Base-by-base conservation (phyloP, 2,888 invertebrate genomes). In the Parnassius smintheus region DNA sequence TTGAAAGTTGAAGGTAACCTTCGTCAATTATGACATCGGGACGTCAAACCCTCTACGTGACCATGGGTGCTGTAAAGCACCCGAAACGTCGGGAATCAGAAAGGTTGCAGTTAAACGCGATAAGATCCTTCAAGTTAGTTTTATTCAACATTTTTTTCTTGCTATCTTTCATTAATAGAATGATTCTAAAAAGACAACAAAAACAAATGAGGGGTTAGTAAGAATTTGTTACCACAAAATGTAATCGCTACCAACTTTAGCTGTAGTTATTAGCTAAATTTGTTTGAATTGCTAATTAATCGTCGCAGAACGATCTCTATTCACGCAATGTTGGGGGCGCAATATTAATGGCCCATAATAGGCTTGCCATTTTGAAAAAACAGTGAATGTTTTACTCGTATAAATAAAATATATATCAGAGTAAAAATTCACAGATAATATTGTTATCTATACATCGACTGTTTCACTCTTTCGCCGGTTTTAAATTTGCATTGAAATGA, bases 241-340 rank as follows among this genome's bases (percentile, higher is more conserved):
- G 80, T 76, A 82, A 83, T 84, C 84, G 72, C 72, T 72, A 74
- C 35, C 7, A 35, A 35, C 80, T 46, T 56, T 75, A 75, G 77
- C 74, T 82, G 80, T 81, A 77, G 83, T 86, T 84, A 87, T 89
- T 88, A 85, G 85, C 82, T 86, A 82, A 86, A 85, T 88, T 84
- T 88, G 86, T 89, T 88, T 88, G 86, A 83, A 86, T 85, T 79
- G 84, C 80, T 88, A 86, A 88, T 86, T 84, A 84, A 81, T 81
- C 80, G 79, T 60, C 67, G 63, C 62, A 66, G 69, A 84, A 87
- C 81, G 82, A 80, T 73, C 72, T 70, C 66, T 67, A 70, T 71
- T 74, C 90, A 90, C 88, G 87, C 85, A 65, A 86, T 76, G 73
- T 73, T 49, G 49, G 62, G 65, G 59, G 55, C 50, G 61, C 49